These are phyloP conservation scores for Mastacembelus armatus DNA, from an alignment of 2,797 vertebrate genomes.

Conservation along the genomic window DNA sequence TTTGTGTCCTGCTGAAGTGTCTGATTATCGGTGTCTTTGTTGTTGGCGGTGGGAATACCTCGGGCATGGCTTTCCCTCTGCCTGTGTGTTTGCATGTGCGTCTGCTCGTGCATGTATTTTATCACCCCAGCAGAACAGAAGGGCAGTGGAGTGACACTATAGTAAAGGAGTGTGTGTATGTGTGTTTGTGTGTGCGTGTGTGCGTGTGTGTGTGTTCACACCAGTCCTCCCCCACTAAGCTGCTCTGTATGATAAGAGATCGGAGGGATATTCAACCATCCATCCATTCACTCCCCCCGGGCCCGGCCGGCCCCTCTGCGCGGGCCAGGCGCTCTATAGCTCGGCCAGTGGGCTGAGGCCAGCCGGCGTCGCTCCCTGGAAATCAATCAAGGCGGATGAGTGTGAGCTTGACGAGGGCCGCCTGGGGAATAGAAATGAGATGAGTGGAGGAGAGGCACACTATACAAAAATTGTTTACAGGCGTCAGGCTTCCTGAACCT, in stretches of 20 bases:
- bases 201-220: slow-evolving; percentile 47
- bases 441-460: slow-evolving; percentile 23
- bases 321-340: slow-evolving; percentile 56
- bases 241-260: slow-evolving; percentile 83
- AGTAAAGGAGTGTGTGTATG: slow-evolving; percentile 12
- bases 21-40: slow-evolving; percentile 44
- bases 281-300: slow-evolving; percentile 49
- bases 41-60: slow-evolving; percentile 66
- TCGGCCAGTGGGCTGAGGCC: slow-evolving; percentile 57
- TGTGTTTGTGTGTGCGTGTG: slow-evolving; percentile 15
- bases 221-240: slow-evolving; percentile 58
- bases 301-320: slow-evolving; percentile 36
- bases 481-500: slow-evolving; percentile 5
- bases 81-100: neutral
- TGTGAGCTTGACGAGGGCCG: slow-evolving; percentile 64
- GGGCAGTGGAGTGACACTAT: neutral
- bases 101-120: slow-evolving; percentile 15
- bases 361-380: slow-evolving; percentile 67
- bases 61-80: slow-evolving; percentile 57
- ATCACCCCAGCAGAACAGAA: slow-evolving; percentile 52
- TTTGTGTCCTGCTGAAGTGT: slow-evolving; percentile 40
- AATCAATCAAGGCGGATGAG: slow-evolving; percentile 75
- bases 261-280: slow-evolving; percentile 59
- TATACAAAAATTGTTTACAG: slow-evolving; percentile 60
- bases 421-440: slow-evolving; percentile 60